phyloP scores from a whole-genome alignment of 2,113 vertebrate species.

The Gopherus evgoodei region DNA sequence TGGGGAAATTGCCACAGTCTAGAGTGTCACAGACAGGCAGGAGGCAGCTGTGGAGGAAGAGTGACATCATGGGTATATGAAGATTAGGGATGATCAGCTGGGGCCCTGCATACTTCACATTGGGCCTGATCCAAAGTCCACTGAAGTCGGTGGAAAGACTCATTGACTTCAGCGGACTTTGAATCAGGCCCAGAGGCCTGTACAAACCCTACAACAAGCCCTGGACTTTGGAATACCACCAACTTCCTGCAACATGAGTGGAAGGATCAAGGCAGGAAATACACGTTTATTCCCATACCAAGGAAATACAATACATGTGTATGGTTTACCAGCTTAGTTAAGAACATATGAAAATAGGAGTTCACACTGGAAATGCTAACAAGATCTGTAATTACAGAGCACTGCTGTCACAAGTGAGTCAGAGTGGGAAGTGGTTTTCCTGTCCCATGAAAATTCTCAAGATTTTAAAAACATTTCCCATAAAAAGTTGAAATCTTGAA shows the following conservation, averaged over 20 bases:
- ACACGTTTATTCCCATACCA: background rate
- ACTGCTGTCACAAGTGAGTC: background rate
- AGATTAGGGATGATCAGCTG: background rate
- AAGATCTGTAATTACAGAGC: background rate
- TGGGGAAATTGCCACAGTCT: accelerated
- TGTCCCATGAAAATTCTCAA: no score
- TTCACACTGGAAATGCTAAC: background rate
- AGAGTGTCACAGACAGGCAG: background rate
- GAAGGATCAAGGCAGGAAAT: background rate
- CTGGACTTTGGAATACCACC: background rate
- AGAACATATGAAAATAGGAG: background rate
- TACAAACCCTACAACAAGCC: background rate
- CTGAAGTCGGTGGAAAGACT: background rate
- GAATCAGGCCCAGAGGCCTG: no score
- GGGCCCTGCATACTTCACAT: background rate
- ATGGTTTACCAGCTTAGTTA: background rate
- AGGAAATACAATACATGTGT: background rate
- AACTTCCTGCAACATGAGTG: background rate
- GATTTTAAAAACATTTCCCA: no score
- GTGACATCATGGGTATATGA: background rate
- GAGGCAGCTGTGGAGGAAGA: background rate
- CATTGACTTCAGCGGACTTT: background rate
- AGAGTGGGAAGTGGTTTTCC: no score
- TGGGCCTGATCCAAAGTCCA: background rate
- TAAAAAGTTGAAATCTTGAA: no score